Evolutionary conservation across 2,888 invertebrate genomes (phyloP).

Genomic region (Eubasilissa splendida): DNA sequence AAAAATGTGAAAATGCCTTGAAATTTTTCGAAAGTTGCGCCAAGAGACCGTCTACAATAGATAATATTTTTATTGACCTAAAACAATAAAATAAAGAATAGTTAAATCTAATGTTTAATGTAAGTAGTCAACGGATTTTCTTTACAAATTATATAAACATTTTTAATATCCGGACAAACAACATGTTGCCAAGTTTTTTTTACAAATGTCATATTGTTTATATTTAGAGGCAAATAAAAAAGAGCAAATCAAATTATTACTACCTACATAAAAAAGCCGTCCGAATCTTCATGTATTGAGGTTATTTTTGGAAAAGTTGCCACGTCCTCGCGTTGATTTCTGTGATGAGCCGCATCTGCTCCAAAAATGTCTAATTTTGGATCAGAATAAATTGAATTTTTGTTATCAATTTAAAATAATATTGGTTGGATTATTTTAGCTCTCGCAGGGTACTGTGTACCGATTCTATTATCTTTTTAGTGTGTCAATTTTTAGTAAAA

Average conservation of each 20-base stretch:
- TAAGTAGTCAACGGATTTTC: neutral
- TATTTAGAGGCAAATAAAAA: conserved; percentile 2
- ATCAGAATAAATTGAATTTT: neutral
- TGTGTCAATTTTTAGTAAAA: no score
- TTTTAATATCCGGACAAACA: neutral
- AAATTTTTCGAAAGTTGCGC: no score
- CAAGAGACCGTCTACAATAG: no score
- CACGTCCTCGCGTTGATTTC: conserved; percentile 5
- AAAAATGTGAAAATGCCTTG: no score
- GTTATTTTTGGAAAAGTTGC: conserved; percentile 3
- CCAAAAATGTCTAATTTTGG: conserved; percentile 1
- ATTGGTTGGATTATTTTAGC: no score
- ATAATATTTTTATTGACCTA: no score
- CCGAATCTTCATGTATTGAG: neutral
- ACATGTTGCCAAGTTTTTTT: conserved; percentile 19
- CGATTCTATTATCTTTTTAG: no score
- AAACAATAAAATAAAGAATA: no score
- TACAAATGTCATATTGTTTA: conserved; percentile 22
- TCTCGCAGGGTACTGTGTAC: no score
- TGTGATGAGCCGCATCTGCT: conserved; percentile 10
- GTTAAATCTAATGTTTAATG: no score
- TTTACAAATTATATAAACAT: conserved; percentile 4
- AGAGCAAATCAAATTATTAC: no score
- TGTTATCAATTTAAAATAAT: neutral
- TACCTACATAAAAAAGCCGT: neutral